These are phyloP conservation scores for Torymus auratus DNA, from an alignment of 2,888 invertebrate genomes.

Conservation along the genomic window DNA sequence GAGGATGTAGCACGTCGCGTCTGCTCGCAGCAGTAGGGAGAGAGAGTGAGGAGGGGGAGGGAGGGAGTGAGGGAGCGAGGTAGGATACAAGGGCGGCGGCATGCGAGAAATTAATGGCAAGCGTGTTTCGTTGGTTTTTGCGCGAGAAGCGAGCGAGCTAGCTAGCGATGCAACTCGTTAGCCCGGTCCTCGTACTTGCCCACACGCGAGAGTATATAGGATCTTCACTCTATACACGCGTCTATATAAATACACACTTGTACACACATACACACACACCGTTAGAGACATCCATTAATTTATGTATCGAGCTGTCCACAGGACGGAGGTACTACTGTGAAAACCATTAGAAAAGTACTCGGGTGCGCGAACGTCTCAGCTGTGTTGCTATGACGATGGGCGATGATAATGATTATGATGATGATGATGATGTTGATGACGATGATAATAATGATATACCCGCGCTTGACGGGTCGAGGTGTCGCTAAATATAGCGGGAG, in stretches of 20 bases:
- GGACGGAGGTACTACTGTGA: not conserved
- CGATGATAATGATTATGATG: too few relatives aligned
- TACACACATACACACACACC: not conserved
- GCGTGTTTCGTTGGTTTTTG: slow-evolving; percentile 57
- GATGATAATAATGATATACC: too few relatives aligned
- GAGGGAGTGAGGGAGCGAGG: not conserved
- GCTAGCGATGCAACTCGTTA: slow-evolving; percentile 53
- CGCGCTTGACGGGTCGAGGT: too few relatives aligned
- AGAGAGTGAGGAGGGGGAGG: too few relatives aligned
- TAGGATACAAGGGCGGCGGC: slow-evolving; percentile 1
- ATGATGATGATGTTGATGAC: too few relatives aligned
- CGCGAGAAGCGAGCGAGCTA: too few relatives aligned
- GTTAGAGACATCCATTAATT: slow-evolving; percentile 40
- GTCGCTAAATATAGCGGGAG: too few relatives aligned
- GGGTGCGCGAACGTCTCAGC: too few relatives aligned
- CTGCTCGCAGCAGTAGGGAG: not conserved
- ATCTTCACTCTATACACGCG: too few relatives aligned
- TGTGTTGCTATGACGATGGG: too few relatives aligned
- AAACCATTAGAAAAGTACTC: not conserved
- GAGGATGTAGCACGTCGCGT: slow-evolving; percentile 10
- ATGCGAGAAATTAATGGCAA: slow-evolving; percentile 57
- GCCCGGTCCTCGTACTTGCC: slow-evolving; percentile 23
- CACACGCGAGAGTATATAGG: not conserved
- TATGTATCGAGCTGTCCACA: slow-evolving; percentile 35
- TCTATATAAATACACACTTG: too few relatives aligned